phyloP scores from a whole-genome alignment of 2,113 vertebrate genomes.

The Neodon shergylaensis region DNA sequence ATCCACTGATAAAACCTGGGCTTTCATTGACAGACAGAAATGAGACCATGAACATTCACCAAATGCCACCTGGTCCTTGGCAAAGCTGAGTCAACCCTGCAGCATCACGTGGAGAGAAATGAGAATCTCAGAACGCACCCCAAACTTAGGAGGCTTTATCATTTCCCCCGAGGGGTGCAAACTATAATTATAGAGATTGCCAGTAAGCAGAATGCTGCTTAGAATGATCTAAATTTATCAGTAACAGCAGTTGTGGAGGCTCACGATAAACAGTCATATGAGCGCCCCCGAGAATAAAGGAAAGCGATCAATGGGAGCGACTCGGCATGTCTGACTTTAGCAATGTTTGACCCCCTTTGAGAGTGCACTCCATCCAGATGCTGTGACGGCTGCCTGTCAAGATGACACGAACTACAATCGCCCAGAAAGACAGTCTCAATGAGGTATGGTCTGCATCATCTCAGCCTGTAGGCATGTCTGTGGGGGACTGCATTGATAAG shows the following conservation, averaged over 20 bases:
- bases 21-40: neutral
- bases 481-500: neutral
- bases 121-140: neutral
- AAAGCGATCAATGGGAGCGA: neutral
- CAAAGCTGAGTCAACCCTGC: neutral
- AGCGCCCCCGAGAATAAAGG: constrained; percentile 26
- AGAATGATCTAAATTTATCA: constrained; percentile 43
- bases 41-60: neutral
- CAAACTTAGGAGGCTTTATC: neutral
- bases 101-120: neutral
- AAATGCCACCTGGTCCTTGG: neutral
- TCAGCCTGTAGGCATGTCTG: no score
- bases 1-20: constrained; percentile 26
- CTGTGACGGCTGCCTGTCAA: neutral
- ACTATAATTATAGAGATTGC: constrained; percentile 31
- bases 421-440: neutral
- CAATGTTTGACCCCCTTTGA: neutral
- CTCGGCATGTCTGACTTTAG: neutral
- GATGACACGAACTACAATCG: neutral
- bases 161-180: neutral
- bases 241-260: constrained; percentile 36
- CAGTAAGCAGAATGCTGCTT: constrained; percentile 1
- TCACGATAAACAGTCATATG: constrained; percentile 1
- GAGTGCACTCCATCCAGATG: no score
- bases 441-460: no score